Conservation (phyloP, 1,140 invertebrate genomes). For the Saccostrea echinata region DNA sequence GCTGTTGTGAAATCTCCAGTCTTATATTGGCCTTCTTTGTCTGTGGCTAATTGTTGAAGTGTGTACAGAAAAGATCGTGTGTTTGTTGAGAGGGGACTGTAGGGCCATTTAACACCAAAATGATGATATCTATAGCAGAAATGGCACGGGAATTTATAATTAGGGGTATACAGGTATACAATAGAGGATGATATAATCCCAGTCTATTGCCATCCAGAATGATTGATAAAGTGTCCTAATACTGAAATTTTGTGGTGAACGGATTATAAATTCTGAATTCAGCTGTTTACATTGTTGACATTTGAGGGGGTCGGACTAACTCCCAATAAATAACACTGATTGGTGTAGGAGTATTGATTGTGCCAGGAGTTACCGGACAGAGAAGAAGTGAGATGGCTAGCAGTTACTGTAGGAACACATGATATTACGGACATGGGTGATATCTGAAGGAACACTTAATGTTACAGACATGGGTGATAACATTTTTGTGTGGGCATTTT, state of each 20-base stretch:
- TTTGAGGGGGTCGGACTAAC: slow-evolving; percentile 17
- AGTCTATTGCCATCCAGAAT: not conserved
- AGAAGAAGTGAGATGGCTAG: not conserved
- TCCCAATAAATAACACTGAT: slow-evolving; percentile 14
- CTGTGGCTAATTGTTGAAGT: not conserved
- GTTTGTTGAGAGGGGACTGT: not conserved
- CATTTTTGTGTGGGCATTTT: not conserved
- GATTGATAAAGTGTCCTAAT: not conserved
- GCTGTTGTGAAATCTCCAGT: not conserved
- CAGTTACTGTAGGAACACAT: not conserved
- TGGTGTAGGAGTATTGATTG: slow-evolving; percentile 7
- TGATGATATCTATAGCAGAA: not conserved
- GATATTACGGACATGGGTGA: not conserved
- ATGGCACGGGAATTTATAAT: slow-evolving; percentile 2
- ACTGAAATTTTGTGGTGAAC: not conserved
- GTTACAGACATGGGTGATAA: not conserved
- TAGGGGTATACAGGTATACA: slow-evolving; percentile 23
- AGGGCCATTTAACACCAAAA: slow-evolving; percentile 5
- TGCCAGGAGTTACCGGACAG: not conserved
- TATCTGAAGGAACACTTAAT: not conserved
- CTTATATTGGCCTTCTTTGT: slow-evolving; percentile 22
- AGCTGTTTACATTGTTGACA: not conserved
- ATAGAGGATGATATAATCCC: not conserved
- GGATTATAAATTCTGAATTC: not conserved
- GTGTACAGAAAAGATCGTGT: not conserved